Percentiles rank a stretch among this genome's conserved stretches.
These are phyloP conservation scores for Morone chrysops DNA, from an alignment of 2,113 vertebrate species.

Conservation along the genomic window DNA sequence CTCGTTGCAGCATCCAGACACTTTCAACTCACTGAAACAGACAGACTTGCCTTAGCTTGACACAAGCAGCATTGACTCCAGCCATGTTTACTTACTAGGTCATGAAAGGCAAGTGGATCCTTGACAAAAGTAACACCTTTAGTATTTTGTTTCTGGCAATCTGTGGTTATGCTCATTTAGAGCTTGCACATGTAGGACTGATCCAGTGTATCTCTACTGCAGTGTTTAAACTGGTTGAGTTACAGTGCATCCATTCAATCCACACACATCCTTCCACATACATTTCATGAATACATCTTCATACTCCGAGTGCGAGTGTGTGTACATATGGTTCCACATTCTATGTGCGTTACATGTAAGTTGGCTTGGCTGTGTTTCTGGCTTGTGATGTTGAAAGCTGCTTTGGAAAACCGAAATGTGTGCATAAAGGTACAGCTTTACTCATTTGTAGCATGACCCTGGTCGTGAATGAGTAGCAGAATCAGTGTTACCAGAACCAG, in stretches of 20 bases:
- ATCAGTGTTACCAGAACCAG: conserved; percentile 10
- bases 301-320: not conserved
- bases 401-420: conserved; percentile 3
- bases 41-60: not conserved
- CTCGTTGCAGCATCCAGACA: not conserved
- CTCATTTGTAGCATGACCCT: conserved; percentile 23
- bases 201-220: not conserved
- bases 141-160: not conserved
- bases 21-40: not conserved
- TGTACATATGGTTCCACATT: too few species aligned
- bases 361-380: not conserved
- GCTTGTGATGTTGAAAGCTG: not conserved
- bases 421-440: not conserved
- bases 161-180: not conserved
- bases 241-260: not conserved
- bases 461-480: not conserved
- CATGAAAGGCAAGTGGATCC: not conserved
- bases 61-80: not conserved
- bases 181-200: not conserved
- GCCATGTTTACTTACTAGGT: not conserved
- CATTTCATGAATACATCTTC: not conserved
- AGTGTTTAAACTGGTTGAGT: not conserved
- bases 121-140: not conserved
- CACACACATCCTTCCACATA: not conserved
- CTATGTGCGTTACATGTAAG: not conserved